Base-by-base conservation (phyloP, 2,113 vertebrate genomes). In the Engystomops pustulosus region DNA sequence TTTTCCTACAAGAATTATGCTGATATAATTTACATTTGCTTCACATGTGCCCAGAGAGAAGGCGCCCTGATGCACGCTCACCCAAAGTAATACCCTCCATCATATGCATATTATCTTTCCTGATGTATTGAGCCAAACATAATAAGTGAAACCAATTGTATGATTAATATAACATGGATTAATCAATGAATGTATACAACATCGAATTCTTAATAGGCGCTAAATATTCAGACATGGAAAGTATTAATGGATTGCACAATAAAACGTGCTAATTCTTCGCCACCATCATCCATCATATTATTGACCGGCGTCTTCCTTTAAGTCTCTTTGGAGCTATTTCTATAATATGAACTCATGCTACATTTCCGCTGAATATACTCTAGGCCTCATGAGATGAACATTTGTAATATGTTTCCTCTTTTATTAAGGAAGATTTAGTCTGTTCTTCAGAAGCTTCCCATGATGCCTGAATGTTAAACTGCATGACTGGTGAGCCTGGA, bases 231-330 rank as follows among this genome's bases (percentile, higher is more conserved):
- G 32, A 7, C 17, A 36, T 36, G 17, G 30, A 30, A 62, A 30
- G 4, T 62, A 30, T 30, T 62, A 30, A 15, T 34, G 62, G 8
- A 14, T 20, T 20, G 32, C 18, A 36, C 62, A 36, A 36, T 67
- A 67, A 36, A 36, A 32, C 18, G 62, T 67, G 62, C 6, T 18
- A 36, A 67, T 67, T 20, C 8, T 7, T 32, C 32, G 6, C 17
- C 62, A 36, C 17, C 18, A 36, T 67, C 62, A 67, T 67, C 32
- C 62, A 67, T 67, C 62, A 67, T 67, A 67, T 67, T 67, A 67
- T 67, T 67, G 62, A 36, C 62, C 32, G 18, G 62, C 4, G 32
- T 32, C 32, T 67, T 10, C 6, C 62, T 34, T 7, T 34, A 65
- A 30, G 8, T 17, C 27, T 65, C 27, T 32, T 65, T 65, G 60